These are phyloP conservation scores for Geotria australis DNA, from an alignment of 2,797 vertebrate species.

Conservation along the genomic window DNA sequence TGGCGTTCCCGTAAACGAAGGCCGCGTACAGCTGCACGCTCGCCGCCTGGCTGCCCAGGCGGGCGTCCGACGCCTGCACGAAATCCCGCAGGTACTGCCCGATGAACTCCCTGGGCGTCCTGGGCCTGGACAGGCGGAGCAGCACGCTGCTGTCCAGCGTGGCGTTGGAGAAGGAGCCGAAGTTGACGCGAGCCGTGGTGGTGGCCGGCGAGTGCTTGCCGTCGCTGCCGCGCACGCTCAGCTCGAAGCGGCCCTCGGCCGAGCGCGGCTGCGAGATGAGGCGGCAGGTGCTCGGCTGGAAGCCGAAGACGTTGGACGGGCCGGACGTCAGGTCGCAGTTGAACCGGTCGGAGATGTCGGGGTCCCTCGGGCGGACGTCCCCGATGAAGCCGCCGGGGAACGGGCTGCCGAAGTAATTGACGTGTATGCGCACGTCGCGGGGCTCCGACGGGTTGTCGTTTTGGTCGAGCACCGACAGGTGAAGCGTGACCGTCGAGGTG, in stretches of 20 bases:
- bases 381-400: conserved; percentile 68
- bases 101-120: conserved; percentile 35
- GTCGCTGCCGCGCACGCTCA: conserved; percentile 44
- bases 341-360: conserved; percentile 57
- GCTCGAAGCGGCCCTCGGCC: conserved; percentile 59
- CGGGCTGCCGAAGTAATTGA: conserved; percentile 65
- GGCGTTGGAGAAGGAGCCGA: conserved; percentile 39
- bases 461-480: conserved; percentile 49
- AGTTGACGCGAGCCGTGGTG: conserved; percentile 42
- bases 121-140: conserved; percentile 25
- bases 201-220: conserved; percentile 51
- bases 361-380: conserved; percentile 57
- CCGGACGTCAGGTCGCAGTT: conserved; percentile 62
- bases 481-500: conserved; percentile 83
- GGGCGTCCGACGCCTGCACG: conserved; percentile 47
- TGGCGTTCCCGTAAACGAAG: conserved; percentile 8
- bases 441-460: conserved; percentile 86
- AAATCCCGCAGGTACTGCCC: conserved; percentile 71
- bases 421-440: conserved; percentile 55
- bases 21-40: conserved; percentile 50
- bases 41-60: conserved; percentile 60
- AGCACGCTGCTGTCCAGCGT: conserved; percentile 83
- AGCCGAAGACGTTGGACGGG: conserved; percentile 44
- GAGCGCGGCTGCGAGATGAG: conserved; percentile 47
- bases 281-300: conserved; percentile 40